Conservation (phyloP, 2,888 invertebrate genomes). For the Malthinus seriepunctatus region DNA sequence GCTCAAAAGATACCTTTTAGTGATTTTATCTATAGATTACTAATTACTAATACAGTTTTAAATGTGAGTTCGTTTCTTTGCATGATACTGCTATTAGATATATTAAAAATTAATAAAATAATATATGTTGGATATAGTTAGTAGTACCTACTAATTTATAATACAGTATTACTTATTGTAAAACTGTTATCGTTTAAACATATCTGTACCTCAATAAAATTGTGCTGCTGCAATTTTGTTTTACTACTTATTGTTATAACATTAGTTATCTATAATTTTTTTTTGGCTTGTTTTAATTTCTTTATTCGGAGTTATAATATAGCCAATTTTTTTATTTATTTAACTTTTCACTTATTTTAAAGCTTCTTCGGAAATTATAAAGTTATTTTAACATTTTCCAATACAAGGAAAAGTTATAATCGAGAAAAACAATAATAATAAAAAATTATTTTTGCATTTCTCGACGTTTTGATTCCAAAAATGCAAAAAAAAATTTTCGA, state of each 20-base stretch:
- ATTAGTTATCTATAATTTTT: too few relatives aligned
- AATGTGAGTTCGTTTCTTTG: constrained; percentile 12
- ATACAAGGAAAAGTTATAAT: too few relatives aligned
- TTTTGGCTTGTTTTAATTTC: too few relatives aligned
- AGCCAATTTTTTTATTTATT: too few relatives aligned
- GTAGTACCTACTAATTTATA: constrained; percentile 25
- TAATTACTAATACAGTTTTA: constrained; percentile 10
- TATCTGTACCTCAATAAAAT: constrained; percentile 36
- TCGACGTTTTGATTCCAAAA: too few relatives aligned
- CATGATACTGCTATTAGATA: constrained; percentile 22
- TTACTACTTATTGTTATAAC: background rate
- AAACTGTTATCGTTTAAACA: constrained; percentile 42
- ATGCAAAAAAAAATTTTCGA: too few relatives aligned
- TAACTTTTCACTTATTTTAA: too few relatives aligned
- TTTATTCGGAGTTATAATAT: too few relatives aligned
- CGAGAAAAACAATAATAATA: too few relatives aligned
- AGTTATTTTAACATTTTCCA: too few relatives aligned
- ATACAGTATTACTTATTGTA: constrained; percentile 26
- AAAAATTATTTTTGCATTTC: too few relatives aligned
- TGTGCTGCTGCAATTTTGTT: constrained; percentile 13
- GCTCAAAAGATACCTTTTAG: constrained; percentile 4
- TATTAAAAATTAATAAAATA: constrained; percentile 12
- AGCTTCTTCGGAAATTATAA: too few relatives aligned
- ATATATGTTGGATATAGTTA: constrained; percentile 19
- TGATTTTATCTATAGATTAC: background rate